Evolutionary conservation across 2,888 invertebrate genomes (phyloP).

Genomic region (Drosophila pegasa): DNA sequence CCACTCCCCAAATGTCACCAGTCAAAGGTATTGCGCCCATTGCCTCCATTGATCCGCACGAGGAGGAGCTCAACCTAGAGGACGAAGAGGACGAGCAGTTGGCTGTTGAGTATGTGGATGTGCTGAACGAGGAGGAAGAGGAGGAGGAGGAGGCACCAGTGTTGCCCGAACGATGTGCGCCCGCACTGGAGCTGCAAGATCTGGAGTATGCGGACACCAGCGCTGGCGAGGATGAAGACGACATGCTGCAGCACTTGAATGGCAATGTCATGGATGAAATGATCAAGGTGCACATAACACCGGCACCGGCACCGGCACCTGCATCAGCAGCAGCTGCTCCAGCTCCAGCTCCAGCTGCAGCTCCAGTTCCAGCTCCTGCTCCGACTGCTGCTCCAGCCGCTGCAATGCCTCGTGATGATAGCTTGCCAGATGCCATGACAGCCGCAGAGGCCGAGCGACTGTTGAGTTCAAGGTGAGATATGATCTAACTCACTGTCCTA

Average conservation of each 20-base stretch:
- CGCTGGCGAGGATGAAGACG: constrained; percentile 86
- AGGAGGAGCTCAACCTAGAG: constrained; percentile 69
- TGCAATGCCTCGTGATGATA: constrained; percentile 74
- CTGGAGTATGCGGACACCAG: constrained; percentile 87
- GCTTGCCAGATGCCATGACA: constrained; percentile 89
- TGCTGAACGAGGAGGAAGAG: constrained; percentile 18
- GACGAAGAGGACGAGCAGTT: constrained; percentile 59
- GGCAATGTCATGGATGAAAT: constrained; percentile 62
- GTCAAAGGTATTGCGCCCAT: constrained; percentile 81
- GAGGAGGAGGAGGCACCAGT: constrained; percentile 48
- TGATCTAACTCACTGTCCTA: background rate
- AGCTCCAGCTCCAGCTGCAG: background rate
- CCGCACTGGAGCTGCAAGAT: constrained; percentile 86
- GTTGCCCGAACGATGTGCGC: constrained; percentile 61
- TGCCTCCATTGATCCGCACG: constrained; percentile 81
- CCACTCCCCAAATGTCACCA: constrained; percentile 78
- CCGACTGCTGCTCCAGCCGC: constrained; percentile 13
- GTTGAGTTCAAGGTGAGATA: constrained; percentile 90
- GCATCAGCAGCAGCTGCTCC: constrained; percentile 1
- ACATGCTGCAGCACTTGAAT: constrained; percentile 85
- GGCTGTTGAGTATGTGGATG: constrained; percentile 58
- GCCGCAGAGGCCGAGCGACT: constrained; percentile 95
- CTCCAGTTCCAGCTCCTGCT: constrained; percentile 1
- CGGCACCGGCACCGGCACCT: background rate
- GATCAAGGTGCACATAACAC: constrained; percentile 48